Conservation (phyloP, 2,888 invertebrate species). For the Callosobruchus maculatus region DNA sequence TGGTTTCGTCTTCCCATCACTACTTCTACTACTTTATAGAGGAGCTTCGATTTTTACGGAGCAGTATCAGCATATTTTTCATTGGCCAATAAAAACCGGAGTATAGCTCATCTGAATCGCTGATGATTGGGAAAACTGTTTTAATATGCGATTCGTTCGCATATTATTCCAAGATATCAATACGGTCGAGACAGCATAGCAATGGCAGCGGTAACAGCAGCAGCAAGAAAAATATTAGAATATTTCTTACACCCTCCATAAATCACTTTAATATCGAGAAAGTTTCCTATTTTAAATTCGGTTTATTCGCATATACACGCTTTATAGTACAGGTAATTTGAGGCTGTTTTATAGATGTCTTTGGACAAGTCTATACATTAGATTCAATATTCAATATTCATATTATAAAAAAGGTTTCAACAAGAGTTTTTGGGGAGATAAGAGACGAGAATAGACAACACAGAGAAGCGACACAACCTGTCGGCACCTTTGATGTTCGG, state of each 20-base stretch:
- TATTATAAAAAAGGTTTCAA: no score
- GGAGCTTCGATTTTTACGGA: no score
- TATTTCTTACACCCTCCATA: slow-evolving; percentile 16
- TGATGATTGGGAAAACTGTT: not conserved
- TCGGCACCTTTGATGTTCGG: no score
- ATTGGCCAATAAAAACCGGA: not conserved
- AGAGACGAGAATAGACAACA: no score
- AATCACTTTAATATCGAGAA: slow-evolving; percentile 22
- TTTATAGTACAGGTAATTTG: not conserved
- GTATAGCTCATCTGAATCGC: not conserved
- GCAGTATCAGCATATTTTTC: not conserved
- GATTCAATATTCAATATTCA: no score
- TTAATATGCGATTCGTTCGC: not conserved
- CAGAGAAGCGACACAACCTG: no score
- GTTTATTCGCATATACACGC: slow-evolving; percentile 29
- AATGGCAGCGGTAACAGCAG: not conserved
- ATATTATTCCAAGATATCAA: slow-evolving; percentile 2
- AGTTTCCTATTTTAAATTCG: slow-evolving; percentile 24
- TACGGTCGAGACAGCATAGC: slow-evolving; percentile 1
- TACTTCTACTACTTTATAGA: no score
- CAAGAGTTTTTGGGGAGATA: no score
- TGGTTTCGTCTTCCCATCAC: no score
- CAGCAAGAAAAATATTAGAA: not conserved
- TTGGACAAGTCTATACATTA: no score
- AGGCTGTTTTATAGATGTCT: no score